Conservation (phyloP, 2,113 vertebrate genomes). For the Pao palembangensis region DNA sequence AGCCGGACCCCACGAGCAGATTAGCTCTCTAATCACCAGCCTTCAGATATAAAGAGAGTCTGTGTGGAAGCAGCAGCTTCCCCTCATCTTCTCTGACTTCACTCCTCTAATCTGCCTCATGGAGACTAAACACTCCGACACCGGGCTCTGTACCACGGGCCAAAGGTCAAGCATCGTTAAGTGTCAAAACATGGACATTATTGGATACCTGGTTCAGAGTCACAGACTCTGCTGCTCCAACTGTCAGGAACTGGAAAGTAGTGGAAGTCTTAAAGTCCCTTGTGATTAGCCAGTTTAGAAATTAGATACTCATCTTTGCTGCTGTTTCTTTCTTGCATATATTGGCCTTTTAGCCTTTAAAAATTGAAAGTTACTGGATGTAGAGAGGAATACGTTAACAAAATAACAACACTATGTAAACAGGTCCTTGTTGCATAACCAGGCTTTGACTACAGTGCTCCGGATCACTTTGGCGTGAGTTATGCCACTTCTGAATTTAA, state of each 20-base stretch:
- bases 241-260: conserved; percentile 34
- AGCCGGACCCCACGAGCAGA: conserved; percentile 59
- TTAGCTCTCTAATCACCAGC: conserved; percentile 63
- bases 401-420: too few relatives aligned
- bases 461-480: too few relatives aligned
- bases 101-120: conserved; percentile 59
- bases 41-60: conserved; percentile 63
- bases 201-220: conserved; percentile 25
- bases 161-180: conserved; percentile 58
- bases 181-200: conserved; percentile 59
- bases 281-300: not conserved
- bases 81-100: conserved; percentile 46
- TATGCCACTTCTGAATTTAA: too few relatives aligned
- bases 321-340: not conserved
- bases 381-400: too few relatives aligned
- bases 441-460: too few relatives aligned
- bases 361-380: too few relatives aligned
- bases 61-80: conserved; percentile 52
- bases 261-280: conserved; percentile 20
- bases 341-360: too few relatives aligned
- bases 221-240: conserved; percentile 17
- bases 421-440: too few relatives aligned
- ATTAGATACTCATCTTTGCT: conserved; percentile 5
- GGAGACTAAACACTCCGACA: conserved; percentile 60
- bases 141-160: conserved; percentile 32